Conservation (phyloP, 2,113 vertebrate genomes). For the Trochalopteron elliotii region DNA sequence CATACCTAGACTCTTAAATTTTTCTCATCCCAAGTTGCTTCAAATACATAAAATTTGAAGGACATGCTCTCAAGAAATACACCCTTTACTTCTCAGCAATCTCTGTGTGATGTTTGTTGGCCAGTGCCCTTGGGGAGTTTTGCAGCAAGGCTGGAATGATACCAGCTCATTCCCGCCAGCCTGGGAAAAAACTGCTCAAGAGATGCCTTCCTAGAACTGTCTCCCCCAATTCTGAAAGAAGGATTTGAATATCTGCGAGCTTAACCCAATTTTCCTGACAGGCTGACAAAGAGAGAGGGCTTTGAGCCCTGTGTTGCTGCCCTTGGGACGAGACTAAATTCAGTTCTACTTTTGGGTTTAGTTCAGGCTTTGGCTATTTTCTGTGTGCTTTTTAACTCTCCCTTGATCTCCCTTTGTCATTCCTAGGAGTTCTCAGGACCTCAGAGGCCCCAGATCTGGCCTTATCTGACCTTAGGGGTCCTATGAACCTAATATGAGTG, state of each 20-base stretch:
- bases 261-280: background rate
- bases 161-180: background rate
- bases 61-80: background rate
- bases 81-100: background rate
- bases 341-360: background rate
- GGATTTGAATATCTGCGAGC: background rate
- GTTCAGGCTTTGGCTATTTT: background rate
- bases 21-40: background rate
- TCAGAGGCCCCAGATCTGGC: background rate
- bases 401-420: background rate
- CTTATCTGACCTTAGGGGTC: background rate
- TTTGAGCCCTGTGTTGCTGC: background rate
- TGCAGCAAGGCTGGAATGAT: background rate
- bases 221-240: background rate
- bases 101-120: background rate
- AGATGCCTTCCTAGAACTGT: background rate
- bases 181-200: background rate
- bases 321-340: background rate
- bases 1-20: background rate
- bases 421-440: background rate
- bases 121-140: background rate
- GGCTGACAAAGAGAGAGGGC: background rate
- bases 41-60: background rate
- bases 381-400: background rate
- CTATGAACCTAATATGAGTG: background rate